Conservation (phyloP, 2,797 vertebrate species). For the Gobionotothen gibberifrons region DNA sequence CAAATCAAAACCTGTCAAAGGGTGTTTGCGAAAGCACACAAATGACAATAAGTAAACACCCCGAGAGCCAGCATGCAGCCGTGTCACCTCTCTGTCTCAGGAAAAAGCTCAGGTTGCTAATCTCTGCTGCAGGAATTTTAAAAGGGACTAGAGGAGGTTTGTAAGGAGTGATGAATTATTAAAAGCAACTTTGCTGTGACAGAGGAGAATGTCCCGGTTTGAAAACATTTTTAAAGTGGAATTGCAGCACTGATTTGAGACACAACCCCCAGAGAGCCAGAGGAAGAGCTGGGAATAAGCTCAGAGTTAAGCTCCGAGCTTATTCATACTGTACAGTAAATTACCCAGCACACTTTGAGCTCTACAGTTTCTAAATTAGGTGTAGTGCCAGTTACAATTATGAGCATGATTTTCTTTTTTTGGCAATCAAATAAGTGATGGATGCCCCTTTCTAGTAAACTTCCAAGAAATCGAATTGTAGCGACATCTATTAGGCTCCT, state of each 20-base stretch:
- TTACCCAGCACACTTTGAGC: conserved; percentile 12
- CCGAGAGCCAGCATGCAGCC: conserved; percentile 10
- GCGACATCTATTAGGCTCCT: conserved; percentile 9
- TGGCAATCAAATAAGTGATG: conserved; percentile 9
- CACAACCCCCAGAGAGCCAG: conserved; percentile 3
- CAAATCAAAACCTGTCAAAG: conserved; percentile 66
- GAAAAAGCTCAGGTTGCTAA: conserved; percentile 51
- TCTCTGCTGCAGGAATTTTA: conserved; percentile 33
- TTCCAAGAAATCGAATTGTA: conserved; percentile 28
- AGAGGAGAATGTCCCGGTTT: conserved; percentile 45
- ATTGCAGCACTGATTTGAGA: conserved; percentile 53
- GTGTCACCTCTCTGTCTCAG: conserved; percentile 22
- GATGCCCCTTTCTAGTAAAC: conserved; percentile 16
- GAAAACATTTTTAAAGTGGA: conserved; percentile 55
- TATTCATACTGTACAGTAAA: background rate
- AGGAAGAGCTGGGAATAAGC: conserved; percentile 23
- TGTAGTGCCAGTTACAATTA: background rate
- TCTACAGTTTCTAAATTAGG: conserved; percentile 13
- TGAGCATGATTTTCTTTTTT: background rate
- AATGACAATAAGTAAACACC: conserved; percentile 71
- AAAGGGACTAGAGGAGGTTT: conserved; percentile 48
- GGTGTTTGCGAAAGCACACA: conserved; percentile 65
- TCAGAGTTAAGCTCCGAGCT: conserved; percentile 14
- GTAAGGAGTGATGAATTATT: conserved; percentile 71
- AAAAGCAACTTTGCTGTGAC: conserved; percentile 59